These are phyloP conservation scores for Noctua fimbriata DNA, from an alignment of 2,888 invertebrate genomes.

Conservation along the genomic window DNA sequence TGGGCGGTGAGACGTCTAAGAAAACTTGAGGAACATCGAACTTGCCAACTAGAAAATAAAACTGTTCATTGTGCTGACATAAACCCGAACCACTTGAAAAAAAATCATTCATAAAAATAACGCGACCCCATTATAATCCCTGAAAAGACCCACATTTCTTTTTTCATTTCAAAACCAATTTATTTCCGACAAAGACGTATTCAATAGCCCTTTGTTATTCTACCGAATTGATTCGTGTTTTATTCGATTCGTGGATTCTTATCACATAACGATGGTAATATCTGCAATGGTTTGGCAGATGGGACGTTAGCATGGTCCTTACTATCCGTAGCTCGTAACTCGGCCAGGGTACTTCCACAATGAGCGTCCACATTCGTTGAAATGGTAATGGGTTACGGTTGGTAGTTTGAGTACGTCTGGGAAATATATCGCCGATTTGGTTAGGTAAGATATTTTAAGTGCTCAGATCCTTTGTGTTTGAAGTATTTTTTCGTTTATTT, in stretches of 20 bases:
- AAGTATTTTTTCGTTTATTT: conserved; percentile 46
- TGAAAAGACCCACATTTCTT: conserved; percentile 58
- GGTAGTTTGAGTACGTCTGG: conserved; percentile 73
- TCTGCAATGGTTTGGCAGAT: conserved; percentile 69
- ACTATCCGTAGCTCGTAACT: conserved; percentile 75
- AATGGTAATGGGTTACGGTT: conserved; percentile 79
- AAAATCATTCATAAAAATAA: conserved; percentile 46
- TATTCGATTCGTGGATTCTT: conserved; percentile 80
- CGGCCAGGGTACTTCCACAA: conserved; percentile 75
- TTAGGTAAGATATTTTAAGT: conserved; percentile 65
- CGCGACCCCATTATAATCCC: conserved; percentile 47
- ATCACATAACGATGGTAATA: conserved; percentile 82
- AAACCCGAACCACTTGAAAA: conserved; percentile 43
- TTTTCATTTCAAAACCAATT: conserved; percentile 74
- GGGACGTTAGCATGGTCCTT: conserved; percentile 61
- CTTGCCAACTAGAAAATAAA: conserved; percentile 15
- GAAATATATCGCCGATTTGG: conserved; percentile 67
- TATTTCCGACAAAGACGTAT: conserved; percentile 75
- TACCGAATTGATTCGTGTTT: conserved; percentile 76
- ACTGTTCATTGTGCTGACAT: conserved; percentile 24
- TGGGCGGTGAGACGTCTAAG: background rate
- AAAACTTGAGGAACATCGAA: conserved; percentile 9
- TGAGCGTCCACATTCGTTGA: conserved; percentile 76
- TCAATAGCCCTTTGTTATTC: conserved; percentile 77
- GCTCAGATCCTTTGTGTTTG: conserved; percentile 44